Evolutionary conservation across 2,113 vertebrate species (phyloP), one percentile per base, ranked within the genome.

Genomic region (Dendropsophus ebraccatus): DNA sequence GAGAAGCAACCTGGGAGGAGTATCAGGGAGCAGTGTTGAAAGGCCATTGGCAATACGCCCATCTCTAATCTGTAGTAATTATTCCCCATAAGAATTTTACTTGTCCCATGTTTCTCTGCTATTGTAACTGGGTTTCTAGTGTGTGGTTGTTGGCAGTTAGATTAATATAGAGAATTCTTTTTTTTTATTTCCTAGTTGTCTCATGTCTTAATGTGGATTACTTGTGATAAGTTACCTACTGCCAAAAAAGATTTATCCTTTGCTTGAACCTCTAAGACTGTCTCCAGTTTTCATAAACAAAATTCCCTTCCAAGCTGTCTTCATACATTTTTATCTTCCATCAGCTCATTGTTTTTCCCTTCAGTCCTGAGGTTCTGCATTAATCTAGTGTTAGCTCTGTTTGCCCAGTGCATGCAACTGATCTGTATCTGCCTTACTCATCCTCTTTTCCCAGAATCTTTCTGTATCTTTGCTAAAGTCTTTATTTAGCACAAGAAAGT

Each of bases 261-360:
- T 32, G 49, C 28, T 49, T 54, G 28, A 77, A 17, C 45, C 47
- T 50, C 72, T 45, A 47, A 47, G 47, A 74, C 37, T 74, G 73
- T 75, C 73, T 75, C 45, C 73, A 77, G 47, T 52, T 77, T 75
- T 77, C 25, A 77, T 77, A 52, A 77, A 77, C 47, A 52, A 9
- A 14, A 30, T 52, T 77, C 16, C 17, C 45, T 76, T 76, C 41
- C 41, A 76, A 52, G 49, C 16, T 21, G 1, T 50, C 37, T 50
- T 17, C 25, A 19, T 75, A 50, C 45, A 50, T 50, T 50, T 69
- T 49, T 75, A 28, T 50, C 73, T 75, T 52, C 4, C 47, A 52
- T 30, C 74, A 77, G 74, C 49, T 77, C 28, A 54, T 52, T 77
- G 16, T 77, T 77, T 70, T 54, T 4, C 49, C 14, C n/a, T 32